Evolutionary conservation across 1,140 invertebrate genomes (phyloP).

Genomic region (Ceratina australensis): DNA sequence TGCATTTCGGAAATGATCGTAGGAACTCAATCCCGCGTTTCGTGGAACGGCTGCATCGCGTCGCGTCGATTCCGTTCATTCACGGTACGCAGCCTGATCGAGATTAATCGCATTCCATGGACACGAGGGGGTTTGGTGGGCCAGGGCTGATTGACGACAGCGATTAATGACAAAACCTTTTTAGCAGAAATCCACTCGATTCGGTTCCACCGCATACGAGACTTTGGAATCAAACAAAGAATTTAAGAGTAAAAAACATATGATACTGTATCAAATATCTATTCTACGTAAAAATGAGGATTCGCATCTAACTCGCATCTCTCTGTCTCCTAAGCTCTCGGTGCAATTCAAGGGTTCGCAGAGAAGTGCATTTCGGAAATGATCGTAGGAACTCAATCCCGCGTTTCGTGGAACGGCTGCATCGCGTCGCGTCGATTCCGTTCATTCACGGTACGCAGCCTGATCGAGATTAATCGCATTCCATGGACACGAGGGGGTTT

Average conservation of each 20-base stretch:
- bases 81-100: conserved; percentile 53
- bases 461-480: conserved; percentile 66
- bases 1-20: conserved; percentile 28
- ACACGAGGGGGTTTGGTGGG: neutral
- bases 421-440: conserved; percentile 38
- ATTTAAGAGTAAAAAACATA: too few species aligned
- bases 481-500: neutral
- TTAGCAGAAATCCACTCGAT: too few species aligned
- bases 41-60: neutral
- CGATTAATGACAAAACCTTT: too few species aligned
- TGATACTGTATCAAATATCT: too few species aligned
- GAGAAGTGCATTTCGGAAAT: conserved; percentile 31
- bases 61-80: conserved; percentile 51
- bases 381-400: conserved; percentile 33
- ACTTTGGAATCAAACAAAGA: too few species aligned
- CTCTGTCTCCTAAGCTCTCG: too few species aligned
- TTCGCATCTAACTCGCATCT: neutral
- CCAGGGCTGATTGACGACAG: conserved; percentile 59
- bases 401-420: conserved; percentile 17
- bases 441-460: conserved; percentile 45
- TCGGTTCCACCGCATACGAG: too few species aligned
- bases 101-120: conserved; percentile 62
- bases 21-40: conserved; percentile 40
- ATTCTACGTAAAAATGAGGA: neutral
- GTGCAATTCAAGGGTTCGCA: neutral